These are phyloP conservation scores for Lepisosteus osseus DNA, from an alignment of 2,113 vertebrate species.

Conservation along the genomic window DNA sequence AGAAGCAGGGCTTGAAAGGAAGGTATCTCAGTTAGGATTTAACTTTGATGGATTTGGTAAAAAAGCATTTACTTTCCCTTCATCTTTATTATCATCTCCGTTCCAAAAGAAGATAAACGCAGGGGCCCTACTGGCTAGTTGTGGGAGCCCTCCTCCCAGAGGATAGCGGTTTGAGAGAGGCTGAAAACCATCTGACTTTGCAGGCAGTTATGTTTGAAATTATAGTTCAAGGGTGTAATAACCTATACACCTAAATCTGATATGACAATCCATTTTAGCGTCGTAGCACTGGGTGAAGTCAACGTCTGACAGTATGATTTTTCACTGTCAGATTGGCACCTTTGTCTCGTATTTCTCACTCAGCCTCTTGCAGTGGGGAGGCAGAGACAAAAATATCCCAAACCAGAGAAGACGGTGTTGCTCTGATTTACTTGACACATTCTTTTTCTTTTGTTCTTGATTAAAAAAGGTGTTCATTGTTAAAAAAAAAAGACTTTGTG, in stretches of 20 bases:
- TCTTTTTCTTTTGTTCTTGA: slow-evolving; percentile 62
- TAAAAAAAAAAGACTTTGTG: slow-evolving; percentile 40
- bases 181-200: slow-evolving; percentile 57
- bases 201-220: slow-evolving; percentile 67
- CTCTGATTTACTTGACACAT: slow-evolving; percentile 50
- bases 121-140: too few species aligned
- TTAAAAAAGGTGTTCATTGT: slow-evolving; percentile 65
- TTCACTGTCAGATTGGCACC: slow-evolving; percentile 61
- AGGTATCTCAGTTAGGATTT: too few species aligned
- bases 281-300: slow-evolving; percentile 53
- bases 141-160: too few species aligned
- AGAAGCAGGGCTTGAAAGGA: too few species aligned
- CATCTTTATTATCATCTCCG: too few species aligned
- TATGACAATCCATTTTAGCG: slow-evolving; percentile 70
- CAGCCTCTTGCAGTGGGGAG: slow-evolving; percentile 42
- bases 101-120: too few species aligned
- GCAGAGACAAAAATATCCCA: slow-evolving; percentile 67
- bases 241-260: slow-evolving; percentile 76
- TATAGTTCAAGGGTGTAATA: slow-evolving; percentile 78
- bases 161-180: slow-evolving; percentile 34
- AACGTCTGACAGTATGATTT: slow-evolving; percentile 62
- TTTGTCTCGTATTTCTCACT: slow-evolving; percentile 62
- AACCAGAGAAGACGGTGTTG: slow-evolving; percentile 66
- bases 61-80: too few species aligned
- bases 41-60: too few species aligned